Conservation (phyloP, 2,888 invertebrate species). For the Cryptophagus acutangulus region DNA sequence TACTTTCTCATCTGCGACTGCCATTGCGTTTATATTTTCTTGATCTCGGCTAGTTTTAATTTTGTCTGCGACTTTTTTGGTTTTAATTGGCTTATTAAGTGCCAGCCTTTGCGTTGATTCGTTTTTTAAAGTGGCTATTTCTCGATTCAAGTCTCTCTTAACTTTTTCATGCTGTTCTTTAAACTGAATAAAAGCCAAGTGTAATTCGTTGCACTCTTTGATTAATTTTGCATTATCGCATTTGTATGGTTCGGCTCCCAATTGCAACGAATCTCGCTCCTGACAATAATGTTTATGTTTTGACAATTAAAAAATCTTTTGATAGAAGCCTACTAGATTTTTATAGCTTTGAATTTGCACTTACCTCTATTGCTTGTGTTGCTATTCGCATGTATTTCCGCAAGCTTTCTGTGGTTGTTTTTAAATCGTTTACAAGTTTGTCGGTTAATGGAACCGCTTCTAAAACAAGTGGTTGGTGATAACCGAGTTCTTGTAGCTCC, state of each 20-base stretch:
- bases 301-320: not conserved
- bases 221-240: conserved; percentile 73
- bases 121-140: conserved; percentile 51
- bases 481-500: conserved; percentile 78
- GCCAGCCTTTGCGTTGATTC: conserved; percentile 49
- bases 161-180: conserved; percentile 61
- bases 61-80: conserved; percentile 52
- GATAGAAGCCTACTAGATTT: conserved; percentile 4
- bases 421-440: conserved; percentile 72
- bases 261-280: conserved; percentile 65
- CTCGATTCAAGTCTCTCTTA: conserved; percentile 52
- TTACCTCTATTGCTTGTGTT: conserved; percentile 62
- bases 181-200: conserved; percentile 60
- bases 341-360: conserved; percentile 5
- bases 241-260: conserved; percentile 73
- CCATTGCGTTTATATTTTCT: conserved; percentile 45
- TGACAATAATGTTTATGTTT: conserved; percentile 33
- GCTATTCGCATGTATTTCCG: conserved; percentile 77
- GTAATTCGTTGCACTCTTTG: conserved; percentile 69
- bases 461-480: conserved; percentile 66
- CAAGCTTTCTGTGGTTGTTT: conserved; percentile 82
- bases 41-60: conserved; percentile 49
- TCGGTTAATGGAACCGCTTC: conserved; percentile 78
- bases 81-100: conserved; percentile 30
- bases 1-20: conserved; percentile 42